Conservation (phyloP, 2,113 vertebrate species). For the Dromas ardeola region DNA sequence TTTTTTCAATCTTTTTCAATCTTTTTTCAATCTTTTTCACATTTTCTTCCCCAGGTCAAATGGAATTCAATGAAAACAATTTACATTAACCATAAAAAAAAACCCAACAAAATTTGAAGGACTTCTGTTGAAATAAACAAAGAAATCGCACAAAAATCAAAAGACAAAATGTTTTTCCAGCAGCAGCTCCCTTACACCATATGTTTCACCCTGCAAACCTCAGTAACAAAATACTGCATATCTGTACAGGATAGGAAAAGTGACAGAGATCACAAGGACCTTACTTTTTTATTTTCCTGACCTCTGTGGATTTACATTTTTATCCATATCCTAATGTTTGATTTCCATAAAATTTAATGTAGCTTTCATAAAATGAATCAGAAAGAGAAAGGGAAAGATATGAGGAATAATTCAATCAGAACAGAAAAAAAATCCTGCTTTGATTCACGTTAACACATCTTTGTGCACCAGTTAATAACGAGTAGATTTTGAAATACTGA, state of each 20-base stretch:
- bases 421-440: neutral
- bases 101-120: neutral
- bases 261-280: neutral
- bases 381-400: neutral
- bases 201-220: neutral
- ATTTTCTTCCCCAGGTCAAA: neutral
- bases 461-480: neutral
- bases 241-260: neutral
- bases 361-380: neutral
- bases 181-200: neutral
- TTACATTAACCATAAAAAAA: neutral
- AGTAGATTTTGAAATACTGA: neutral
- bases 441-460: neutral
- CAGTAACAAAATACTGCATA: neutral
- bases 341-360: neutral
- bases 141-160: neutral
- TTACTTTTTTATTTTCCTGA: neutral
- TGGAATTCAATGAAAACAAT: neutral
- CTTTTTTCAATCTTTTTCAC: too few species aligned
- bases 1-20: too few species aligned
- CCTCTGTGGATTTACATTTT: neutral
- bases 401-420: neutral
- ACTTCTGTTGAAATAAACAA: neutral
- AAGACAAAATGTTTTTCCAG: neutral
- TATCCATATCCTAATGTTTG: neutral